Evolutionary conservation across 2,888 invertebrate genomes (phyloP).

Genomic region (Eilema caniola): DNA sequence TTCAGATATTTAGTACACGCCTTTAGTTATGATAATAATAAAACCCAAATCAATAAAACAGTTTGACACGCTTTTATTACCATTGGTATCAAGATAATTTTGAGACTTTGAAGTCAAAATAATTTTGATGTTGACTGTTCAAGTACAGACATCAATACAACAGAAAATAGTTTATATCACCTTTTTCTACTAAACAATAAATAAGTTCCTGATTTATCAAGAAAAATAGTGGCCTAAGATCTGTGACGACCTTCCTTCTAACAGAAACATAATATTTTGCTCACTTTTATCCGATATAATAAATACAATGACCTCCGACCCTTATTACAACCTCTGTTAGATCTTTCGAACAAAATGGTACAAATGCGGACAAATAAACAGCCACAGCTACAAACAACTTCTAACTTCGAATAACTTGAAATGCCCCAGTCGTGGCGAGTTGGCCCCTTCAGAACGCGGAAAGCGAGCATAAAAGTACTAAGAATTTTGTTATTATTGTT

Average conservation of each 20-base stretch:
- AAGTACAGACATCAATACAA: too few species aligned
- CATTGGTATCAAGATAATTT: too few species aligned
- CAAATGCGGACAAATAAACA: slow-evolving; percentile 13
- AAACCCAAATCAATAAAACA: too few species aligned
- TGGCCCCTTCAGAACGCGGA: slow-evolving; percentile 7
- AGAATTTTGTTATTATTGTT: slow-evolving; percentile 5
- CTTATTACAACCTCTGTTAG: background rate
- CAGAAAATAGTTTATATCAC: background rate
- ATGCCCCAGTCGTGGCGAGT: background rate
- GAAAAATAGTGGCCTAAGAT: background rate
- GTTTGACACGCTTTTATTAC: too few species aligned
- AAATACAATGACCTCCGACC: background rate
- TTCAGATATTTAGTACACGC: too few species aligned
- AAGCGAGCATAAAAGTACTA: slow-evolving; percentile 10
- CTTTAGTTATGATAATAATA: too few species aligned
- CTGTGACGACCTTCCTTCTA: background rate
- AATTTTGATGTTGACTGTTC: too few species aligned
- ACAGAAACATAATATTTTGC: slow-evolving; percentile 8
- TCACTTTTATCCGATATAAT: background rate
- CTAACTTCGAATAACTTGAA: slow-evolving; percentile 4
- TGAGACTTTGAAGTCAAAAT: too few species aligned
- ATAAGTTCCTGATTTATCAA: background rate
- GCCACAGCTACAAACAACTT: background rate
- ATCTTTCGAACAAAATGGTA: slow-evolving; percentile 3
- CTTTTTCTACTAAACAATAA: background rate